Evolutionary conservation across 2,797 vertebrate genomes (phyloP).

Genomic region (Glossophaga mutica): DNA sequence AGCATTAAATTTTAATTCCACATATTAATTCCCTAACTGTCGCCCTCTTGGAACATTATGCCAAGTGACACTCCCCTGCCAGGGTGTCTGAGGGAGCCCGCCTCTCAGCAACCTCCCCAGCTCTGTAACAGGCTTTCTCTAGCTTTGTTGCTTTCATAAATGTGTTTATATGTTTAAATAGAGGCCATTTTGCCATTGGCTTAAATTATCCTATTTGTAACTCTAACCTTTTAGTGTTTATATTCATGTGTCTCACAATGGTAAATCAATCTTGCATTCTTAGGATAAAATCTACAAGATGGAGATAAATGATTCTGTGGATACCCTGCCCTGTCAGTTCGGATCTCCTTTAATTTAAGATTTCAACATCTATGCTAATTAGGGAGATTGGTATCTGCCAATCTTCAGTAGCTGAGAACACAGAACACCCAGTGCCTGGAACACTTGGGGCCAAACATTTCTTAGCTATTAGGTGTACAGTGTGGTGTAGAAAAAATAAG

Average conservation of each 20-base stretch:
- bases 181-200: background rate
- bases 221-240: background rate
- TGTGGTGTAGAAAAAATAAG: background rate
- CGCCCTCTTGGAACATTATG: background rate
- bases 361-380: background rate
- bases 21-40: background rate
- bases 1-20: background rate
- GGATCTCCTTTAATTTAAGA: background rate
- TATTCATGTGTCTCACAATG: background rate
- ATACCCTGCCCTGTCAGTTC: background rate
- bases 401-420: background rate
- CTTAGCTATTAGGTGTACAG: background rate
- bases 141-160: background rate
- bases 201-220: slow-evolving; percentile 24
- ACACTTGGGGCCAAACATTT: background rate
- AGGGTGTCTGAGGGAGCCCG: background rate
- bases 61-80: background rate
- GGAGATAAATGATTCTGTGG: background rate
- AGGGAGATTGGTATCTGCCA: background rate
- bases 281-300: slow-evolving; percentile 19
- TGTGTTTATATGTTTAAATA: background rate
- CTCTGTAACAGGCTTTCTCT: background rate
- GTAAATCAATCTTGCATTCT: background rate
- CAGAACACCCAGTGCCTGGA: background rate
- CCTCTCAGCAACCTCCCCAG: background rate